Evolutionary conservation across 1,140 invertebrate species (phyloP).

Genomic region (Sinonovacula constricta): DNA sequence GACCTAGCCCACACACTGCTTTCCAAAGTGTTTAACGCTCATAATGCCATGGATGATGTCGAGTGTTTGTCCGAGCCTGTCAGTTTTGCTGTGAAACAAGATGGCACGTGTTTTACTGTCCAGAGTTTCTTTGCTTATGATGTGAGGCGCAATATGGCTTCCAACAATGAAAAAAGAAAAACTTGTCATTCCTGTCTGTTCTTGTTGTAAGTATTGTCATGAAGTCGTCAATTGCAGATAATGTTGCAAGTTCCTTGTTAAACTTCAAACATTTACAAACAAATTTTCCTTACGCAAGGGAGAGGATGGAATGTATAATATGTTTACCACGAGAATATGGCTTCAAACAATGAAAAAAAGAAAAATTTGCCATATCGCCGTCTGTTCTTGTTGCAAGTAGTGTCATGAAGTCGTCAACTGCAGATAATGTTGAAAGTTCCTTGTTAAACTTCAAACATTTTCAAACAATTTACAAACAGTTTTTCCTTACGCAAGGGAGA

Average conservation of each 20-base stretch:
- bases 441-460: conserved; percentile 10
- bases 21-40: neutral
- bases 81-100: neutral
- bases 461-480: conserved; percentile 13
- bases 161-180: neutral
- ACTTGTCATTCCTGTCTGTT: neutral
- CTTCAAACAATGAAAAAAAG: neutral
- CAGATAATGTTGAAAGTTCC: conserved; percentile 11
- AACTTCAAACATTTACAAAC: conserved; percentile 14
- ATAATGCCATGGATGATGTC: neutral
- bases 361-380: neutral
- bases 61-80: conserved; percentile 5
- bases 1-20: neutral
- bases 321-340: conserved; percentile 12
- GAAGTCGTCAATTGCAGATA: conserved; percentile 7
- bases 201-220: neutral
- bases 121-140: neutral
- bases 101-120: neutral
- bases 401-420: conserved; percentile 6
- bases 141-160: conserved; percentile 2
- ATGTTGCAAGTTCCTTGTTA: conserved; percentile 11
- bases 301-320: conserved; percentile 1
- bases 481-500: conserved; percentile 6
- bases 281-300: conserved; percentile 4
- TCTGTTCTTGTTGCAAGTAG: neutral